A percentile compares a stretch with the other conserved stretches of the same genome.
Conservation (phyloP, 2,888 invertebrate species). For the Achlya flavicornis region DNA sequence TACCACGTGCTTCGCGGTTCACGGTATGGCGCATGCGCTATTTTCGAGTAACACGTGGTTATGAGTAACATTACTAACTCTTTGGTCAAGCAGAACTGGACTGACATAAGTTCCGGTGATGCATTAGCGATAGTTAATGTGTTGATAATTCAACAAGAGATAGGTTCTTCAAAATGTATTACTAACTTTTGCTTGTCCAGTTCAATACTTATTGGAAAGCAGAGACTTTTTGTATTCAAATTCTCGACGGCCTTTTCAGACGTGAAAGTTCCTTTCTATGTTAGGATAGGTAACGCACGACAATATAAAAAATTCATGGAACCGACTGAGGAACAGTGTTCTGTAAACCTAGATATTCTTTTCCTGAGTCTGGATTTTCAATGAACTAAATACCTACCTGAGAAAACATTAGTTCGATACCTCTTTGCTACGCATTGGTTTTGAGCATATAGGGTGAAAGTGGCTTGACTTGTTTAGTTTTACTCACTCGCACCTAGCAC, state of each 20-base stretch:
- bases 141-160: not conserved
- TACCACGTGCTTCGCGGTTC: slow-evolving; percentile 43
- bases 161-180: not conserved
- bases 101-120: slow-evolving; percentile 29
- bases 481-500: slow-evolving; percentile 36
- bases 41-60: slow-evolving; percentile 39
- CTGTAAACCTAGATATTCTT: not conserved
- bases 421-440: not conserved
- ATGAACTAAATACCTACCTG: not conserved
- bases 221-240: slow-evolving; percentile 1
- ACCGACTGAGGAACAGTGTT: not conserved
- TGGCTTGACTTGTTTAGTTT: slow-evolving; percentile 56
- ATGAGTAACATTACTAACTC: slow-evolving; percentile 32
- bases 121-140: slow-evolving; percentile 16
- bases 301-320: not conserved
- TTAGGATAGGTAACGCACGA: not conserved
- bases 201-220: not conserved
- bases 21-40: slow-evolving; percentile 31
- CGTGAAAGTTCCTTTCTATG: not conserved
- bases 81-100: slow-evolving; percentile 41
- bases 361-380: not conserved
- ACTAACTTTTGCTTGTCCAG: not conserved
- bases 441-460: slow-evolving; percentile 58
- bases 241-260: not conserved
- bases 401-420: not conserved